Conservation (phyloP, 2,797 vertebrate genomes). For the Kryptolebias ocellatus region DNA sequence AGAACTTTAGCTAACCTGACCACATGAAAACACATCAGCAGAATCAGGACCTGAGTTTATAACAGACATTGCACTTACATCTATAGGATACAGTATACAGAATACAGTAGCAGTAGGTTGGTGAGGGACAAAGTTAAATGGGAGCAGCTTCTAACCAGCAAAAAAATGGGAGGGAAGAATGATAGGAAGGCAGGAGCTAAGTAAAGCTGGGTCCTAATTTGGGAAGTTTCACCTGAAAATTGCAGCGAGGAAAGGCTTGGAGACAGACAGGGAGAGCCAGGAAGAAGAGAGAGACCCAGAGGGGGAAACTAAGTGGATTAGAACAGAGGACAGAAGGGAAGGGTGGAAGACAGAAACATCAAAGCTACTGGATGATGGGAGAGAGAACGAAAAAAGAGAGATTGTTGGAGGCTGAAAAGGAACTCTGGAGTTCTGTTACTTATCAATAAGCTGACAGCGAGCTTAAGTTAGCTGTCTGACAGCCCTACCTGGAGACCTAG, state of each 20-base stretch:
- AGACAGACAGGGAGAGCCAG: constrained; percentile 38
- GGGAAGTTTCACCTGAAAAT: constrained; percentile 54
- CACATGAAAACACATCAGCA: no score
- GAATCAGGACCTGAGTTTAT: no score
- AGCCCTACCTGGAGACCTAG: constrained; percentile 49
- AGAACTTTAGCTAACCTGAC: no score
- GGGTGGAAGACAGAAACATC: constrained; percentile 63
- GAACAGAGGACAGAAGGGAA: constrained; percentile 63
- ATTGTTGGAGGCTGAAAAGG: constrained; percentile 40
- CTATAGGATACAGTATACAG: no score
- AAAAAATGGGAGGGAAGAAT: constrained; percentile 19
- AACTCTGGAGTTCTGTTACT: constrained; percentile 51
- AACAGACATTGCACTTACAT: no score
- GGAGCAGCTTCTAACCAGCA: constrained; percentile 52
- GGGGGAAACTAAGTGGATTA: constrained; percentile 69
- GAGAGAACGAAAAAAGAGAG: constrained; percentile 30
- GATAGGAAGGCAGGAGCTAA: constrained; percentile 18
- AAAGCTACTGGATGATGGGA: constrained; percentile 54
- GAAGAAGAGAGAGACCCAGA: constrained; percentile 48
- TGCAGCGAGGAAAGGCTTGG: constrained; percentile 33
- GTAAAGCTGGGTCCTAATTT: constrained; percentile 32
- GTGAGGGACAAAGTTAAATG: constrained; percentile 30
- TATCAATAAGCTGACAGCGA: constrained; percentile 66
- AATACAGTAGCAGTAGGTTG: constrained; percentile 4
- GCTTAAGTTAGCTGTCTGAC: constrained; percentile 59